Conservation (phyloP, 23 tunicate genomes). For the Styela clava region DNA sequence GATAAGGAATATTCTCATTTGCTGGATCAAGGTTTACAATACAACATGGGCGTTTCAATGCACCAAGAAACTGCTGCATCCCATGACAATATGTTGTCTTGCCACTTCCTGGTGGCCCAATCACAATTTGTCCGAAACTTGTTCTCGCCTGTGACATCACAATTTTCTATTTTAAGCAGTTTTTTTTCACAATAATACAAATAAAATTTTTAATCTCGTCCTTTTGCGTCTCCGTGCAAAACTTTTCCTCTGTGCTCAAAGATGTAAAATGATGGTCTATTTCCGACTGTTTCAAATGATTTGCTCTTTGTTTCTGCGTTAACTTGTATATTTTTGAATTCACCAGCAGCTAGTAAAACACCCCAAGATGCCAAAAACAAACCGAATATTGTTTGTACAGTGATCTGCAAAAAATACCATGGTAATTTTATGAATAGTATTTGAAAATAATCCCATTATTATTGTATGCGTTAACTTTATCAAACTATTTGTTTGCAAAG, state of each 20-base stretch:
- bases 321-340: constrained; percentile 82
- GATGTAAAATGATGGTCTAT: constrained; percentile 62
- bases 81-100: constrained; percentile 92
- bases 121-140: constrained; percentile 85
- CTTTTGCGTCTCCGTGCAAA: constrained; percentile 11
- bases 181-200: background rate
- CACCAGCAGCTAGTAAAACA: constrained; percentile 69
- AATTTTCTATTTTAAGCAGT: background rate
- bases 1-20: constrained; percentile 79
- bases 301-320: constrained; percentile 85
- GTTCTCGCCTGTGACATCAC: constrained; percentile 12
- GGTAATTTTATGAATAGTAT: background rate
- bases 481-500: too few relatives aligned
- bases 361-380: constrained; percentile 66
- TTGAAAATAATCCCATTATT: too few relatives aligned
- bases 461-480: too few relatives aligned
- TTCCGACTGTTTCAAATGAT: constrained; percentile 72
- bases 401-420: constrained; percentile 56
- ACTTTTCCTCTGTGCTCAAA: constrained; percentile 89
- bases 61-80: constrained; percentile 83
- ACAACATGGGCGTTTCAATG: constrained; percentile 72
- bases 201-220: background rate
- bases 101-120: constrained; percentile 99
- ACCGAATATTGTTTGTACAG: constrained; percentile 61
- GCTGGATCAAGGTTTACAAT: constrained; percentile 97